Percentiles rank a stretch among this genome's conserved stretches.
These are phyloP conservation scores for Halictus rubicundus DNA, from an alignment of 1,140 invertebrate genomes.

Conservation along the genomic window DNA sequence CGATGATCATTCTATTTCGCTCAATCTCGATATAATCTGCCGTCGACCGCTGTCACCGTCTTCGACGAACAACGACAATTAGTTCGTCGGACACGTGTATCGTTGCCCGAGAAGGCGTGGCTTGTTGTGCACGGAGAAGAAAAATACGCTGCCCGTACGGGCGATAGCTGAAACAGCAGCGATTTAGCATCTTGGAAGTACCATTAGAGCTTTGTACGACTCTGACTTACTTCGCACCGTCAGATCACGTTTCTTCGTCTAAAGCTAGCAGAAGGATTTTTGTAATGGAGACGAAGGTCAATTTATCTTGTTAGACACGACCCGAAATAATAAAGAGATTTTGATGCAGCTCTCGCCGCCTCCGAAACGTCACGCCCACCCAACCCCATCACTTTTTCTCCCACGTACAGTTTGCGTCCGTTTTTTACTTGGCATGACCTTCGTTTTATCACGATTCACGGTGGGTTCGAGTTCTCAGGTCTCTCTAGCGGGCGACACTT, in stretches of 20 bases:
- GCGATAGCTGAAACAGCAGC: no score
- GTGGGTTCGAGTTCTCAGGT: no score
- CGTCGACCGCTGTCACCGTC: no score
- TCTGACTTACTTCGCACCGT: background rate
- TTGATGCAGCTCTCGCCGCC: background rate
- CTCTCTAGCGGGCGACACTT: background rate
- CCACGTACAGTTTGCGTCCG: background rate
- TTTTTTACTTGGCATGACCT: slow-evolving; percentile 6
- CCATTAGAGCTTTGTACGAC: background rate
- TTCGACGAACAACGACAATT: no score
- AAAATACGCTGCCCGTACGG: no score
- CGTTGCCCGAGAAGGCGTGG: no score
- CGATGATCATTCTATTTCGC: no score
- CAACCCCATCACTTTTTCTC: no score
- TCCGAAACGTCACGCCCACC: background rate
- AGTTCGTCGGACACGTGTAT: no score
- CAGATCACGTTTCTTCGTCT: background rate
- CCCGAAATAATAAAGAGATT: slow-evolving; percentile 39
- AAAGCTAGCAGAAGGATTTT: background rate
- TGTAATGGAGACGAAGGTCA: background rate
- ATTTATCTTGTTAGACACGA: background rate
- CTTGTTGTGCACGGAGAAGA: no score
- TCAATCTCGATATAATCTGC: no score
- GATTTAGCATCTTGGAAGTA: background rate
- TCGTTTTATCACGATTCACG: background rate